Evolutionary conservation across 1,140 invertebrate species (phyloP).

Genomic region (Octopus bimaculoides): DNA sequence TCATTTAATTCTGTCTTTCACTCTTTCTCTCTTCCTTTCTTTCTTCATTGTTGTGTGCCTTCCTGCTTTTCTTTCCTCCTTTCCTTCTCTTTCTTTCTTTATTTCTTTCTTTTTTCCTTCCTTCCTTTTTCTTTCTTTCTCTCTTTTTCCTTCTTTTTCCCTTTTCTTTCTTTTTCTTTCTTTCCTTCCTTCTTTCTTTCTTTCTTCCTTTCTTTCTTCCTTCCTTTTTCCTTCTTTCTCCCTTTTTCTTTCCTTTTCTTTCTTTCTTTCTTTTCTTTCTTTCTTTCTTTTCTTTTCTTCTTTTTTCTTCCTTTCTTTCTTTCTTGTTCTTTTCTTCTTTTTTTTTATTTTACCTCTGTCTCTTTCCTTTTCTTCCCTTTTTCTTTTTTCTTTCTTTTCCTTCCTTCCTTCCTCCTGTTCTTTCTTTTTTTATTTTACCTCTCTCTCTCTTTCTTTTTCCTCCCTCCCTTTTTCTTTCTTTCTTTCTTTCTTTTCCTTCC

Average conservation of each 20-base stretch:
- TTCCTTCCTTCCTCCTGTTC: background rate
- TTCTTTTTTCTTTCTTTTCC: background rate
- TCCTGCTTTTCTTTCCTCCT: constrained; percentile 5
- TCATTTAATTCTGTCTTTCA: background rate
- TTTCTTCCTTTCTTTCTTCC: background rate
- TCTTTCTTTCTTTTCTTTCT: background rate
- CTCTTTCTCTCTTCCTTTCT: background rate
- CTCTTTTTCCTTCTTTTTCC: background rate
- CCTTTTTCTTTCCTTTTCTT: background rate
- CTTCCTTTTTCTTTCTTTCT: background rate
- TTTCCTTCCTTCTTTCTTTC: background rate
- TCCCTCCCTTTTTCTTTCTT: background rate
- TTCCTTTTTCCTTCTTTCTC: constrained; percentile 14
- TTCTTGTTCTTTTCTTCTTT: no score
- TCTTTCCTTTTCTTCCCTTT: constrained; percentile 11
- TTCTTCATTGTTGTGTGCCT: background rate
- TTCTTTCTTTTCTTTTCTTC: background rate
- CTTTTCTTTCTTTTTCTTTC: background rate
- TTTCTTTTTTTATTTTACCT: background rate
- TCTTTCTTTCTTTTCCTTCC: background rate
- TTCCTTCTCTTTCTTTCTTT: constrained; percentile 14
- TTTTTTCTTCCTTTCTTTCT: background rate
- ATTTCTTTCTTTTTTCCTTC: background rate
- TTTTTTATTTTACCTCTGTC: no score
- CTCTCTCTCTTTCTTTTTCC: background rate